These are phyloP conservation scores for Zapornia atra DNA, from an alignment of 2,113 vertebrate genomes.

Conservation along the genomic window DNA sequence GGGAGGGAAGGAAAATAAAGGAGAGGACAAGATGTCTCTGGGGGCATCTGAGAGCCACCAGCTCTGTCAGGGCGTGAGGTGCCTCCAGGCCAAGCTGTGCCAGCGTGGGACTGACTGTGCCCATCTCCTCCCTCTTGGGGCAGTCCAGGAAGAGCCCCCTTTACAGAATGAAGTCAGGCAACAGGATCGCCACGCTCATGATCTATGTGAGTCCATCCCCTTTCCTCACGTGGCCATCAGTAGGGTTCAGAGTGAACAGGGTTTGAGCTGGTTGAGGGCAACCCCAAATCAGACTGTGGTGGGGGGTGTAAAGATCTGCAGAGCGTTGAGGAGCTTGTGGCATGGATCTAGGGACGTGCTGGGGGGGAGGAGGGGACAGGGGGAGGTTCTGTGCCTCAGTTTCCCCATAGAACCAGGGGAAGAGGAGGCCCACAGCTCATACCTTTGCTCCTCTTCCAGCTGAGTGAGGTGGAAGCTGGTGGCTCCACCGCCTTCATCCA, in stretches of 20 bases:
- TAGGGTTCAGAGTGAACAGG: no score
- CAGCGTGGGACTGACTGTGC: background rate
- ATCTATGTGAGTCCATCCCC: conserved; percentile 85
- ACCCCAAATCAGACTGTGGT: background rate
- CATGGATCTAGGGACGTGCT: fast-evolving
- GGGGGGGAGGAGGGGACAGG: fast-evolving
- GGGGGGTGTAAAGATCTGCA: fast-evolving
- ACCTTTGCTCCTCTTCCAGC: conserved; percentile 68
- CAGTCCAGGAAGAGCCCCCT: conserved; percentile 90
- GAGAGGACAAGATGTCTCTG: background rate
- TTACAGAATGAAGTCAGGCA: conserved; percentile 91
- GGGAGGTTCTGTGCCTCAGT: background rate
- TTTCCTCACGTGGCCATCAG: background rate
- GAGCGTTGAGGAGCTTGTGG: background rate
- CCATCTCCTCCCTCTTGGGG: conserved; percentile 6
- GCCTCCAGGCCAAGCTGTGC: fast-evolving
- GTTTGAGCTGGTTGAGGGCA: background rate
- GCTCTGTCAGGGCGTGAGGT: fast-evolving
- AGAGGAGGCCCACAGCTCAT: background rate
- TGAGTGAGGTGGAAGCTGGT: conserved; percentile 89
- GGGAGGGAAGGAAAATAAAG: no score
- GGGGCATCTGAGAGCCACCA: background rate
- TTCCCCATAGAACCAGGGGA: background rate
- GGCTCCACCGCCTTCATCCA: conserved; percentile 92
- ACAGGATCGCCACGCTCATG: conserved; percentile 92